phyloP scores from a whole-genome alignment of 2,888 invertebrate species.

The Dromius quadrimaculatus region DNA sequence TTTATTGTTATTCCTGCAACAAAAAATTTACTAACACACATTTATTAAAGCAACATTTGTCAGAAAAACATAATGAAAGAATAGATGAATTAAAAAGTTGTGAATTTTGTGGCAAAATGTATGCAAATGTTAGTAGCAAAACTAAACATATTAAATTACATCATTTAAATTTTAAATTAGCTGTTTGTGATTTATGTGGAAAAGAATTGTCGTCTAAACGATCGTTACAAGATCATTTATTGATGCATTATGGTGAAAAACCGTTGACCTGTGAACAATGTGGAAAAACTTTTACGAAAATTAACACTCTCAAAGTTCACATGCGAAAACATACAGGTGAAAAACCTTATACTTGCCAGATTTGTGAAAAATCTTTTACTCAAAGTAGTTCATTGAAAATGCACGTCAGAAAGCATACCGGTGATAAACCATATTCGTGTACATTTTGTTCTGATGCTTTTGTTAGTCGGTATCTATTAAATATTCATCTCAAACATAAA shows the following conservation, averaged over 20 bases:
- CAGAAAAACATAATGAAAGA: background rate
- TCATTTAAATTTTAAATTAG: conserved; percentile 59
- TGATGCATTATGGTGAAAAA: conserved; percentile 70
- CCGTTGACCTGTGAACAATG: conserved; percentile 68
- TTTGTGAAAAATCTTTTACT: conserved; percentile 63
- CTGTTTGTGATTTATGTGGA: conserved; percentile 73
- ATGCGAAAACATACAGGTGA: conserved; percentile 64
- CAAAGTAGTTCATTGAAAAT: conserved; percentile 17
- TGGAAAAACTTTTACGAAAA: conserved; percentile 58
- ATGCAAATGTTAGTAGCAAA: background rate
- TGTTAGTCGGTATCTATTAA: conserved; percentile 54
- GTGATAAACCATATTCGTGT: conserved; percentile 4
- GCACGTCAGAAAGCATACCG: conserved; percentile 5
- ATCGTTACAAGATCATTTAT: conserved; percentile 60
- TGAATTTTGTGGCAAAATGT: background rate
- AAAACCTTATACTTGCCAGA: conserved; percentile 63
- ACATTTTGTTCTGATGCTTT: background rate
- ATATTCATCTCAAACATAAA: conserved; percentile 19
- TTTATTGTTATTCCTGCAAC: background rate
- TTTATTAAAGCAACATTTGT: background rate
- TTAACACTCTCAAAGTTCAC: conserved; percentile 55
- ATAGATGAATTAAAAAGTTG: background rate
- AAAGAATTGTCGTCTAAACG: conserved; percentile 68
- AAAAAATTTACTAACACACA: background rate
- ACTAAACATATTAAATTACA: background rate